Evolutionary conservation across 2,888 invertebrate genomes (phyloP).

Genomic region (Bombyx huttoni): DNA sequence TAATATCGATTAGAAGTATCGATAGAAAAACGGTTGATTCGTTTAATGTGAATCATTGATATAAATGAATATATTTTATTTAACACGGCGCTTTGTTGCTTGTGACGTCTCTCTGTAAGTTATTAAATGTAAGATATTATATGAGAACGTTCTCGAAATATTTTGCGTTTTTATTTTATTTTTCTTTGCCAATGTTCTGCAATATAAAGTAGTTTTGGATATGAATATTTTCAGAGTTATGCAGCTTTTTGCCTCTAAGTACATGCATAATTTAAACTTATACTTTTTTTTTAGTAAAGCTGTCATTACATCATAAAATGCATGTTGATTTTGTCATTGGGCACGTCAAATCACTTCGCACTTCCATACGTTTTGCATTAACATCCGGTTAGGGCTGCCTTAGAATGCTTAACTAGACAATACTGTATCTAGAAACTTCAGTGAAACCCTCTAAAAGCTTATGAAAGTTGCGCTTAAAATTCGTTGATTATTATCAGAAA

Average conservation of each 20-base stretch:
- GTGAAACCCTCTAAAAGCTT: too few species aligned
- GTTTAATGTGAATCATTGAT: background rate
- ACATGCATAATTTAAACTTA: too few species aligned
- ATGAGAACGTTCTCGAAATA: conserved; percentile 52
- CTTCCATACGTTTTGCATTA: background rate
- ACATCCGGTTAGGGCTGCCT: background rate
- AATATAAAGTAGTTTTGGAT: background rate
- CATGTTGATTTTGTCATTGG: too few species aligned
- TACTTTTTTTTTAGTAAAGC: too few species aligned
- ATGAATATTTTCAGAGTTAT: background rate
- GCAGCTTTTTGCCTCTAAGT: background rate
- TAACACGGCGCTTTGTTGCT: conserved; percentile 27
- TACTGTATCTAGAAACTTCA: too few species aligned
- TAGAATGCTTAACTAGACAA: background rate
- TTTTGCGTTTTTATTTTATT: conserved; percentile 24
- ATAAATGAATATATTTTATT: conserved; percentile 5
- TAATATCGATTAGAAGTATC: background rate
- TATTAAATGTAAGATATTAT: conserved; percentile 58
- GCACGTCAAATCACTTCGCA: too few species aligned
- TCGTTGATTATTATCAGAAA: too few species aligned
- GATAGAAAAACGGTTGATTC: background rate
- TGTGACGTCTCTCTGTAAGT: conserved; percentile 49
- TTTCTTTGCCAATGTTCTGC: conserved; percentile 5
- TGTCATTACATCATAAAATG: too few species aligned
- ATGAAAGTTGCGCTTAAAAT: too few species aligned